Evolutionary conservation across 2,888 invertebrate species (phyloP), one percentile per base, ranked within the genome.

Genomic region (Colostygia pectinataria): DNA sequence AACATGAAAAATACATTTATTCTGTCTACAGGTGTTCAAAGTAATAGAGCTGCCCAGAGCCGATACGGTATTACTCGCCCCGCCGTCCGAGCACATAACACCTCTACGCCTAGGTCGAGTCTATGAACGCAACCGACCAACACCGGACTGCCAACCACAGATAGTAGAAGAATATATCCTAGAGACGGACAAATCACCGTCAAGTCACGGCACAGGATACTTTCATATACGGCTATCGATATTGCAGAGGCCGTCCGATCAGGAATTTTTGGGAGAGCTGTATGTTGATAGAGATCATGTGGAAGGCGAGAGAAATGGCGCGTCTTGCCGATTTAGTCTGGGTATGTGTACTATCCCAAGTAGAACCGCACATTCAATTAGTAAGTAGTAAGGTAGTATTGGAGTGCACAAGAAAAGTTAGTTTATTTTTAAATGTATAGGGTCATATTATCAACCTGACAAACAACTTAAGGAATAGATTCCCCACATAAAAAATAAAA

Each of bases 161-260:
- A 87, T 96, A 36, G 94, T 97, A 37, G 97, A 97, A 80, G 97
- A 97, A 75, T 97, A 96, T 78, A 94, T 96, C 43, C 86, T 98
- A 63, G 98, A 98, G 84, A 96, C 97, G 33, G 97, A 97, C 68
- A 91, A 92, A 47, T 90, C 91, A 0, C 85, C 94, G 66, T 92
- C 94, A 5, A 92, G 92, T 65, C 91, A 91, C 50, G 77, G 91
- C 4, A 76, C 91, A 0, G 92, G 94, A 53, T 94, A 95, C 63
- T 95, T 97, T 85, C 94, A 95, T 79, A 97, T 97, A 71, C 96
- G 96, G 77, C 91, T 98, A 62, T 95, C 96, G 47, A 96, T 98
- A 78, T 91, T 95, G 57, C 97, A 97, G 83, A 91, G 97, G 80
- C 95, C 96, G 66, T 94, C 95, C 45, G 97, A 97, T 83, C 96